Conservation (phyloP, 1,140 invertebrate genomes). For the Leptopilina boulardi region DNA sequence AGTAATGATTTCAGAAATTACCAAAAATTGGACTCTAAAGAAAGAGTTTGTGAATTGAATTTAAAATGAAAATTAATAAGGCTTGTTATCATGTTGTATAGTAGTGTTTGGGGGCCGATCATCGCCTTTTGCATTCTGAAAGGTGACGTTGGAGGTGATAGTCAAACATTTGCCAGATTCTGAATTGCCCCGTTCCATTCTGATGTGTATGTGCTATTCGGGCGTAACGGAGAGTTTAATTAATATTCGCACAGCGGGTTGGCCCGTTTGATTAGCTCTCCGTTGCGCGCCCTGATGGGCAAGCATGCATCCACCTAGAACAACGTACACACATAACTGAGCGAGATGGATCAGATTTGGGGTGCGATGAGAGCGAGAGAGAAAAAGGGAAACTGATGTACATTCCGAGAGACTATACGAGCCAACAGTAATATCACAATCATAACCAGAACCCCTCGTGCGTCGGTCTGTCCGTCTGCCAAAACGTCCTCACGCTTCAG, state of each 20-base stretch:
- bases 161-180: conserved; percentile 20
- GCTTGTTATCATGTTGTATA: no score
- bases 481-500: conserved; percentile 66
- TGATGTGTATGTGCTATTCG: conserved; percentile 36
- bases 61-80: no score
- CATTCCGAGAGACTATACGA: conserved; percentile 69
- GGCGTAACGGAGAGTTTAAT: conserved; percentile 63
- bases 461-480: conserved; percentile 61
- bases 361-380: conserved; percentile 38
- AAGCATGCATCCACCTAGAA: conserved; percentile 62
- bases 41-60: no score
- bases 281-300: conserved; percentile 66
- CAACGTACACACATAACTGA: conserved; percentile 39
- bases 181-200: neutral
- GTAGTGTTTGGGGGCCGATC: neutral
- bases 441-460: conserved; percentile 70
- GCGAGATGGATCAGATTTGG: conserved; percentile 50
- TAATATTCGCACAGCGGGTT: conserved; percentile 70
- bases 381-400: conserved; percentile 40
- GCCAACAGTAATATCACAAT: conserved; percentile 73
- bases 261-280: conserved; percentile 71
- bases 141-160: conserved; percentile 27
- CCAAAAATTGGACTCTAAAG: no score
- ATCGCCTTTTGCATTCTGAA: conserved; percentile 15
- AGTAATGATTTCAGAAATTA: no score